phyloP scores from a whole-genome alignment of 2,888 invertebrate genomes.

The Limulus polyphemus region DNA sequence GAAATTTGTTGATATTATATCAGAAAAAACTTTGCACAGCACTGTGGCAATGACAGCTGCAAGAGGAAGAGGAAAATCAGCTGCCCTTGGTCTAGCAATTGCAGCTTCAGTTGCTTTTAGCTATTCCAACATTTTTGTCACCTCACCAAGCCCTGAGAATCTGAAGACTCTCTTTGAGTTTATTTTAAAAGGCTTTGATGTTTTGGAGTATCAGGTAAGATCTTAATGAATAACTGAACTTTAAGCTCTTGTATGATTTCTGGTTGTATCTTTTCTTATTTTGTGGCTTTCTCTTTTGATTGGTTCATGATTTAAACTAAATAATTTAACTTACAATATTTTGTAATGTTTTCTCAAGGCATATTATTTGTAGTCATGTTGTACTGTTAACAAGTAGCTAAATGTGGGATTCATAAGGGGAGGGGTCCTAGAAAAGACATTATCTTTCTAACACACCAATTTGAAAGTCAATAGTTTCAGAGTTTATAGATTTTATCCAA shows the following conservation, averaged over 20 bases:
- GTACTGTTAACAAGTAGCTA: too few relatives aligned
- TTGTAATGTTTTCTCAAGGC: too few relatives aligned
- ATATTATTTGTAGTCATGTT: too few relatives aligned
- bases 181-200: slow-evolving; percentile 86
- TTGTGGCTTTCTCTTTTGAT: slow-evolving; percentile 2
- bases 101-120: slow-evolving; percentile 51
- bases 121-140: slow-evolving; percentile 89
- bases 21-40: slow-evolving; percentile 73
- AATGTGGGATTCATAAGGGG: too few relatives aligned
- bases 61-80: slow-evolving; percentile 95
- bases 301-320: too few relatives aligned
- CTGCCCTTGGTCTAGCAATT: slow-evolving; percentile 84
- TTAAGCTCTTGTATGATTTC: slow-evolving; percentile 5
- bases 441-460: too few relatives aligned
- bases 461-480: too few relatives aligned
- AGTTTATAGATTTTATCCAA: too few relatives aligned
- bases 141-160: slow-evolving; percentile 96
- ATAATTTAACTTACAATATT: too few relatives aligned
- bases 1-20: slow-evolving; percentile 86
- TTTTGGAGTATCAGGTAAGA: slow-evolving; percentile 57
- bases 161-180: slow-evolving; percentile 95
- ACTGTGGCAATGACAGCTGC: slow-evolving; percentile 93
- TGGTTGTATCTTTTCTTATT: slow-evolving; percentile 6
- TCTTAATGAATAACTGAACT: background rate
- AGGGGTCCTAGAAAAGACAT: too few relatives aligned